Percentiles rank a stretch among this genome's conserved stretches.
phyloP scores from a whole-genome alignment of 2,113 vertebrate genomes.

The Pavo muticus region DNA sequence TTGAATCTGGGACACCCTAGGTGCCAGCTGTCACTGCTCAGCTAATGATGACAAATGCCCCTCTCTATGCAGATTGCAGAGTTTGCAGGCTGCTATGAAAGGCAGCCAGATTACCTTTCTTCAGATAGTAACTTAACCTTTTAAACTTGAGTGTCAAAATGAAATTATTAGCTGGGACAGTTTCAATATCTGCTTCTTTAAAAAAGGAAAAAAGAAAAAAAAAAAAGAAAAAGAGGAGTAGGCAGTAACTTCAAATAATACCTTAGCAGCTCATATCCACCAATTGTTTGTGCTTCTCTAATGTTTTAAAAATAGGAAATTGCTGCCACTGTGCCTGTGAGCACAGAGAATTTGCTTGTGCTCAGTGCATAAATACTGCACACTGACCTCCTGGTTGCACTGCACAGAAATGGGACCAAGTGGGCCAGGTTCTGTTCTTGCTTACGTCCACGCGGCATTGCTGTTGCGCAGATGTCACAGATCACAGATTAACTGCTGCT shows the following conservation, averaged over 20 bases:
- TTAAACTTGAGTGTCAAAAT: constrained; percentile 81
- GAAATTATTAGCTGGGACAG: constrained; percentile 73
- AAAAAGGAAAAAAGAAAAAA: background rate
- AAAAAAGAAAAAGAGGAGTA: background rate
- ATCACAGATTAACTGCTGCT: constrained; percentile 30
- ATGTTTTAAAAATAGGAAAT: constrained; percentile 51
- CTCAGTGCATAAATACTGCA: constrained; percentile 25
- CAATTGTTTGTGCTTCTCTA: constrained; percentile 42
- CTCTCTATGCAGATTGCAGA: constrained; percentile 96
- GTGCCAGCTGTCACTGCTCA: constrained; percentile 98
- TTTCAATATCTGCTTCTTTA: constrained; percentile 74
- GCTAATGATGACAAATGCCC: constrained; percentile 99
- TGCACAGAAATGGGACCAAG: background rate
- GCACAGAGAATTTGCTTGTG: background rate
- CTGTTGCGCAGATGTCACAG: background rate
- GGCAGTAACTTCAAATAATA: constrained; percentile 32
- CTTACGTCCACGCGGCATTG: background rate
- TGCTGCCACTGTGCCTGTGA: constrained; percentile 1
- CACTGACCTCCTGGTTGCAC: background rate
- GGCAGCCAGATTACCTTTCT: constrained; percentile 85
- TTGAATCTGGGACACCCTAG: constrained; percentile 92
- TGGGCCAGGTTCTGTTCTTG: constrained; percentile 22
- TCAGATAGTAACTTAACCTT: constrained; percentile 84
- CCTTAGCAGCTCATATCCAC: background rate
- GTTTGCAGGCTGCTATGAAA: constrained; percentile 81